Percentiles rank a stretch among this genome's conserved stretches.
These are phyloP conservation scores for Barbus barbus DNA, from an alignment of 2,113 vertebrate species.

Conservation along the genomic window DNA sequence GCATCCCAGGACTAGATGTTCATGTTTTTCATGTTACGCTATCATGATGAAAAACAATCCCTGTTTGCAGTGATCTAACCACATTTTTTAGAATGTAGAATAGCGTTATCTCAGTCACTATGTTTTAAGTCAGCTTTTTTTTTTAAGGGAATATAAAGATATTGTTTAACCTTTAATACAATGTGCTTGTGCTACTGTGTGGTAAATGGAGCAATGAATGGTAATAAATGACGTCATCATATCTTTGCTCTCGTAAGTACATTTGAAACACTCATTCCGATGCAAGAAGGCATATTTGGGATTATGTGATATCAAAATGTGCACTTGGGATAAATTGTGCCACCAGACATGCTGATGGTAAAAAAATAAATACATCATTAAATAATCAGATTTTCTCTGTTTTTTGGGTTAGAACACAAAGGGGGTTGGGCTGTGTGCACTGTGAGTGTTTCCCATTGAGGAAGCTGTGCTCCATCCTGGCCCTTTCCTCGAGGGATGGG, in stretches of 20 bases:
- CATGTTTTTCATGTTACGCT: not conserved
- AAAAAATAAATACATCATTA: too few species aligned
- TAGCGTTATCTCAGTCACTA: not conserved
- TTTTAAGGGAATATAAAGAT: not conserved
- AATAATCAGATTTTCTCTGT: too few species aligned
- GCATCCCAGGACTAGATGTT: not conserved
- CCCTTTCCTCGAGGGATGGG: too few species aligned
- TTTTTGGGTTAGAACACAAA: too few species aligned
- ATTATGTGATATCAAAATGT: not conserved
- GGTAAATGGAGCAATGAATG: not conserved
- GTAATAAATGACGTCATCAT: not conserved
- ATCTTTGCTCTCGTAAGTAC: not conserved
- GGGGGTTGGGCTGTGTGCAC: too few species aligned
- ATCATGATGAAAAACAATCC: not conserved
- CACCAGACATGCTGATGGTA: too few species aligned
- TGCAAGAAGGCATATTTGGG: not conserved
- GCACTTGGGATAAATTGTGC: too few species aligned
- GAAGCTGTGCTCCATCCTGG: too few species aligned
- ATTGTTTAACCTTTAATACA: not conserved
- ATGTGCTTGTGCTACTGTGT: constrained; percentile 29
- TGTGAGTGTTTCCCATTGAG: too few species aligned
- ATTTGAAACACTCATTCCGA: not conserved
- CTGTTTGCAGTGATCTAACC: not conserved
- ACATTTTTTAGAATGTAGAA: not conserved
- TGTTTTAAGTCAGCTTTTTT: not conserved